Base-by-base conservation (phyloP, 2,888 invertebrate species). In the Empis stercorea region DNA sequence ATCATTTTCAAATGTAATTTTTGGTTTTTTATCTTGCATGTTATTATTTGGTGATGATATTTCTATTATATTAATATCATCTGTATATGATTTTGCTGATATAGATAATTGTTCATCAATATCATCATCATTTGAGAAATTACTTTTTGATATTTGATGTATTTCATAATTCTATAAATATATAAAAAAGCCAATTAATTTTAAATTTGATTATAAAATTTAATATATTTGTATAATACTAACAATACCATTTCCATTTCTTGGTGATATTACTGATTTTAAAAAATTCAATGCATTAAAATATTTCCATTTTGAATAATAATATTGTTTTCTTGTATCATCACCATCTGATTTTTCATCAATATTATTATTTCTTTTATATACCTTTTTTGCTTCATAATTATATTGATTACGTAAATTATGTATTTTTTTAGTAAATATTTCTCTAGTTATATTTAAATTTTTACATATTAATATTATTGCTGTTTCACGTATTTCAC, bases 401-500 rank as follows among this genome's bases (percentile, higher is more conserved):
- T 67, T 68, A 46, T 64, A 68, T 49, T 68, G 68, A 49, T 68
- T 68, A 0, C 68, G 57, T 3, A 68, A 56, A 46, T 68, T 68
- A 48, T 68, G 68, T 4, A 68, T 61, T 50, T 68, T 67, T 45
- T 64, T 65, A 1, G 59, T 64, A 49, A 64, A 67, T 45, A 65
- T 66, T 27, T 62, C 56, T 45, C 65, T 65, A 1, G 57, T 56
- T 4, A 67, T 61, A 7, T 53, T 55, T 6, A 67, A 50, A 3
- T 54, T 45, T 3, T 43, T 37, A 42, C 67, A 67, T 5, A 68
- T 66, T 3, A 55, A 48, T 3, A 59, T 57, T 23, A 68, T 60
- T 3, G 66, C 63, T n/a, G 58, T 59, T 1, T 52, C 56, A 1
- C 67, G 61, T 34, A 58, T 61, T 14, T 61, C 60, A 30, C 64